These are phyloP conservation scores for Colaptes auratus DNA, from an alignment of 2,113 vertebrate genomes.

Conservation along the genomic window DNA sequence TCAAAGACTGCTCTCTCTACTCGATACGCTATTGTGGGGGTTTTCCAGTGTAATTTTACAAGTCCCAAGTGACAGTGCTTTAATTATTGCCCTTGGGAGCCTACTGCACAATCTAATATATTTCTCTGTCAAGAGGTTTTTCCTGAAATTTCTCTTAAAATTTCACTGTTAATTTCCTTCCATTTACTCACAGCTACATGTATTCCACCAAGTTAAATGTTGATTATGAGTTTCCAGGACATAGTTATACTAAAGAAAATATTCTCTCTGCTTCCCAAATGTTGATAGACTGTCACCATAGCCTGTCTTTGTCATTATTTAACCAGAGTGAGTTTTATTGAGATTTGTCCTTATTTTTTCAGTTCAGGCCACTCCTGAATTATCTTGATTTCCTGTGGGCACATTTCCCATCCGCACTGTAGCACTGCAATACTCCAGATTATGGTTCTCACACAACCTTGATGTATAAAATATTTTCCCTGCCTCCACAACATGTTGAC, in stretches of 20 bases:
- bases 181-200: neutral
- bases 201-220: neutral
- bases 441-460: neutral
- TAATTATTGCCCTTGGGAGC: slow-evolving; percentile 55
- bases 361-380: neutral
- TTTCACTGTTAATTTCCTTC: slow-evolving; percentile 28
- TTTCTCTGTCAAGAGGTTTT: slow-evolving; percentile 22
- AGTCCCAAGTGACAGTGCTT: slow-evolving; percentile 30
- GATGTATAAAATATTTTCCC: neutral
- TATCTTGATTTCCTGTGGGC: neutral
- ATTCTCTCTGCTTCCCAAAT: neutral
- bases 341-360: neutral
- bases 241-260: neutral
- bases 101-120: neutral
- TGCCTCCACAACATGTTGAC: neutral
- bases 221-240: neutral
- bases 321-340: neutral
- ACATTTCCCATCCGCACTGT: neutral
- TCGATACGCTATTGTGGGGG: neutral
- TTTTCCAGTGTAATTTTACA: slow-evolving; percentile 23
- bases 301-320: neutral
- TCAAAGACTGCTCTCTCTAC: slow-evolving; percentile 16
- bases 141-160: slow-evolving; percentile 24
- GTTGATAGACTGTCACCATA: neutral
- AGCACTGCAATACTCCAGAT: neutral